Base-by-base conservation (phyloP, 2,888 invertebrate genomes). In the Sylvicola cinctus region DNA sequence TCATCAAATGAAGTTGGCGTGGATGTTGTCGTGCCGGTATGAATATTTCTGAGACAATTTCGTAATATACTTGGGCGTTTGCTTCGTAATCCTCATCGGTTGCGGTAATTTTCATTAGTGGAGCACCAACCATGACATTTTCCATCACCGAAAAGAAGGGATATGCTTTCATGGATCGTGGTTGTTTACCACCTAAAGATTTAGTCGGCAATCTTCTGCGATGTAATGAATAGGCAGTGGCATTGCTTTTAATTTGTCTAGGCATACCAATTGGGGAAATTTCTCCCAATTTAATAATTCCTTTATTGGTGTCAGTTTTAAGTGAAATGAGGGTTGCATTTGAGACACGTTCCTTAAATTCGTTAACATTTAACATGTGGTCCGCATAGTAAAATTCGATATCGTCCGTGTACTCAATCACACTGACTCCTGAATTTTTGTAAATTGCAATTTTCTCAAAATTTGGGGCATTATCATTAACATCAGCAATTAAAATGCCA, bases 381-480 rank as follows among this genome's bases (percentile, higher is more conserved):
- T n/a, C n/a, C 8, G 55, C 50, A 36, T 55, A 58, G 33, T 56
- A 49, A 14, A 58, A 62, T 29, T 62, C 63, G 44, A 61, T 59
- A 29, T 67, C 66, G 37, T 70, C 68, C 13, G 54, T 50, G 38
- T 66, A 62, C 47, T 76, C 74, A 2, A 73, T 48, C 20, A 80
- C 63, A 38, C 72, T 68, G 15, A 78, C 60, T 7, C 67, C 70
- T 42, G 74, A 70, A 36, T 74, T 72, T 33, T 73, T 63, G 4
- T 74, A 69, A 26, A 83, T 68, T 1, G 70, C 62, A 43, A 83
- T 70, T 47, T 77, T 70, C 36, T 67, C 67, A 44, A 78, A 79
- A 33, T 61, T 61, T 0, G 83, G 83, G 11, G 68, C 49, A 50
- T 84, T 84, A 49, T 87, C 87, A 47, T 88, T 88, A 47, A 74